Conservation (phyloP, 2,113 vertebrate genomes). For the Bubo bubo region DNA sequence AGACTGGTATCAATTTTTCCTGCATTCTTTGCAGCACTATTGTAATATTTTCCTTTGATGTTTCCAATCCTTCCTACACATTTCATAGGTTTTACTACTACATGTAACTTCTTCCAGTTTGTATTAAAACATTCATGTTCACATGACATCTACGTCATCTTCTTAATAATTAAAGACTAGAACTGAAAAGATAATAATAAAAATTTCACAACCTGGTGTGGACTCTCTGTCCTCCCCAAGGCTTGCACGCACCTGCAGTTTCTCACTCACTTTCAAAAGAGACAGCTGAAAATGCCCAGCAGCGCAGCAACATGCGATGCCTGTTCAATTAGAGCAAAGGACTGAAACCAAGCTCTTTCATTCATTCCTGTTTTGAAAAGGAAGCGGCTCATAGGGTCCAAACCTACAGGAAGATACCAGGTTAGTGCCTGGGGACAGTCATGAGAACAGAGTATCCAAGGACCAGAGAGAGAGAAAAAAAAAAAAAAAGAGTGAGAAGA, state of each 20-base stretch:
- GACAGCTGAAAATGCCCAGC: background rate
- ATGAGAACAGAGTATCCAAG: background rate
- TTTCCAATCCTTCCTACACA: background rate
- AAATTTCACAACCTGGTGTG: background rate
- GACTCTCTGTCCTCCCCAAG: background rate
- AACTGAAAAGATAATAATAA: background rate
- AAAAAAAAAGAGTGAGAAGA: background rate
- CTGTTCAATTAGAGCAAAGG: background rate
- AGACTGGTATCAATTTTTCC: background rate
- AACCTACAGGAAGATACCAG: background rate
- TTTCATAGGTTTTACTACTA: background rate
- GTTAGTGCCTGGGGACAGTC: background rate
- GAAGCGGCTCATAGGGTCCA: background rate
- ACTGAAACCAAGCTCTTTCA: background rate
- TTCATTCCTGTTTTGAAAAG: background rate
- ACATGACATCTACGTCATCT: background rate
- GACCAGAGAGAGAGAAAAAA: background rate
- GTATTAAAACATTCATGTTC: background rate
- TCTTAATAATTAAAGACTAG: background rate
- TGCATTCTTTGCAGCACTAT: background rate
- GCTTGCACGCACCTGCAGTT: background rate
- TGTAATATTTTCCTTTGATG: background rate
- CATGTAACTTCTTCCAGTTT: background rate
- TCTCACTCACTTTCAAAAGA: background rate
- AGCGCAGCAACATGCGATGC: accelerated